These are phyloP conservation scores for Himalopsyche phryganea DNA, from an alignment of 1,140 invertebrate genomes.

Conservation along the genomic window DNA sequence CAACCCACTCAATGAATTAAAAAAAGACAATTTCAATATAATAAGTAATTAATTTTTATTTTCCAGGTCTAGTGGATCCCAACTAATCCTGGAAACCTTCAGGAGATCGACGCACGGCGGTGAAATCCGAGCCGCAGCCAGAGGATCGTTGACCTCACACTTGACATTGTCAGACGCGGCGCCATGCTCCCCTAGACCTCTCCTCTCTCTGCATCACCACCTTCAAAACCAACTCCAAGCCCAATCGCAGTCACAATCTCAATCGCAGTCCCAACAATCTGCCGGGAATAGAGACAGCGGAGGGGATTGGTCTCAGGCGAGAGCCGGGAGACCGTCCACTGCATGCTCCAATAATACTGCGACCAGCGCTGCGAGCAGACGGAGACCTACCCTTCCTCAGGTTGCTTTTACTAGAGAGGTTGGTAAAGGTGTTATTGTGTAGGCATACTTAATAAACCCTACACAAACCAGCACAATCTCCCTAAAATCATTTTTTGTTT, in stretches of 20 bases:
- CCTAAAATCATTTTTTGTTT: not conserved
- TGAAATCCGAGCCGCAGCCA: conserved; percentile 34
- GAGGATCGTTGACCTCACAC: conserved; percentile 43
- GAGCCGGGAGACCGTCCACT: conserved; percentile 48
- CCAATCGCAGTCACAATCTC: conserved; percentile 35
- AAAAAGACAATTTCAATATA: too few species aligned
- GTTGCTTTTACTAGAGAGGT: conserved; percentile 83
- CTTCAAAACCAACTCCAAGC: too few species aligned
- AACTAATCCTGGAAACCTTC: conserved; percentile 74
- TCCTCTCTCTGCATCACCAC: not conserved
- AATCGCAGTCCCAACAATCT: conserved; percentile 37
- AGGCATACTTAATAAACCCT: conserved; percentile 6
- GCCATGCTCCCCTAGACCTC: conserved; percentile 24
- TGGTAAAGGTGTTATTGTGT: conserved; percentile 68
- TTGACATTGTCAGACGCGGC: conserved; percentile 38
- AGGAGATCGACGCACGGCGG: conserved; percentile 53
- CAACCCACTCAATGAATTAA: too few species aligned
- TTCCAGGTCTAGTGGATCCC: conserved; percentile 62
- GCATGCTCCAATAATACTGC: conserved; percentile 47
- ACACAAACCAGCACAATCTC: not conserved
- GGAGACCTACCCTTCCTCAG: conserved; percentile 67
- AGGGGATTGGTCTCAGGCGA: conserved; percentile 34
- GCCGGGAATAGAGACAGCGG: conserved; percentile 24
- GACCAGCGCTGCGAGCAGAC: conserved; percentile 52
- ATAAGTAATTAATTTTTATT: conserved; percentile 13